Evolutionary conservation across 2,113 vertebrate species (phyloP).

Genomic region (Pelodiscus sinensis): DNA sequence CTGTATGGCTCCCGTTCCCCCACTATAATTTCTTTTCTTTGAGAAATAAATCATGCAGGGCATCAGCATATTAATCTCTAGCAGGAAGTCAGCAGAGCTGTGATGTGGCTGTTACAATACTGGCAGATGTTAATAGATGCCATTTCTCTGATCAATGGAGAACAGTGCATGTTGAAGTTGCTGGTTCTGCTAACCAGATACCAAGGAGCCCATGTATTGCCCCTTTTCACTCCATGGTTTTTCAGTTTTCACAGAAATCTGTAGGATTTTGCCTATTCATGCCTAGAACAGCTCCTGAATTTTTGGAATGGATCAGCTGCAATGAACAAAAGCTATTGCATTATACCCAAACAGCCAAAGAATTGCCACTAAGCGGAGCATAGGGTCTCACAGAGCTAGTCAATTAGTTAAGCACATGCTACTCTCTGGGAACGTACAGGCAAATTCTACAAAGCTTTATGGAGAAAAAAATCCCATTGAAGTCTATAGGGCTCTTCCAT

Average conservation of each 20-base stretch:
- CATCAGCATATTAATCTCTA: not conserved
- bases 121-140: not conserved
- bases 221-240: not conserved
- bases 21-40: not conserved
- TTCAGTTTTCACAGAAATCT: not conserved
- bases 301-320: not conserved
- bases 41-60: not conserved
- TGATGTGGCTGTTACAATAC: not conserved
- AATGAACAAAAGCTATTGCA: not conserved
- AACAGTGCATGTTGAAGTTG: not conserved
- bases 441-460: not conserved
- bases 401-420: not conserved
- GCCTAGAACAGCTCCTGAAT: not conserved
- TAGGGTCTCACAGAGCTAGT: fast-evolving
- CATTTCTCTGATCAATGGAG: not conserved
- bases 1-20: not conserved
- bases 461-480: not conserved
- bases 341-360: not conserved
- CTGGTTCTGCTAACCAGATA: not conserved
- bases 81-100: not conserved
- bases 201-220: not conserved
- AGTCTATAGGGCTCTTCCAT: not conserved
- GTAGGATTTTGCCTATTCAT: not conserved
- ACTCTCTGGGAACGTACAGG: not conserved
- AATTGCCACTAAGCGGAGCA: not conserved